Base-by-base conservation (phyloP, 1,140 invertebrate species). In the Mercenaria mercenaria region DNA sequence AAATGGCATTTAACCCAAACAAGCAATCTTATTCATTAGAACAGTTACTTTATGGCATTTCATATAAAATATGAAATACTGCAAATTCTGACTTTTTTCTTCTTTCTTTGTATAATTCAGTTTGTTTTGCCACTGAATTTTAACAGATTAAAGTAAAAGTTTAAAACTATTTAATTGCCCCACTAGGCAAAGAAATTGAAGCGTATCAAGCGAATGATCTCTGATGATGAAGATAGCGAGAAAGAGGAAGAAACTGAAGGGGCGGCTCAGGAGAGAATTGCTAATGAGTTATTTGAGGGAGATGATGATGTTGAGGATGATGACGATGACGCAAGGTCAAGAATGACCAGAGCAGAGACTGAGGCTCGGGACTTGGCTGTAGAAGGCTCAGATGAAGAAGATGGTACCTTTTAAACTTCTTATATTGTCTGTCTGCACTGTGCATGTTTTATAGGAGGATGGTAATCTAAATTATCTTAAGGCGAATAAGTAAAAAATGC, bases 121-220 rank as follows among this genome's bases (percentile, higher is more conserved):
- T n/a, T n/a, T n/a, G n/a, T n/a, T n/a, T n/a, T n/a, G n/a, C n/a
- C n/a, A n/a, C n/a, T n/a, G n/a, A n/a, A n/a, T n/a, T n/a, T n/a
- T n/a, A n/a, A n/a, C n/a, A n/a, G n/a, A n/a, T n/a, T n/a, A n/a
- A n/a, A n/a, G n/a, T n/a, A n/a, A n/a, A n/a, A n/a, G n/a, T n/a
- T n/a, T n/a, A n/a, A n/a, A n/a, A n/a, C n/a, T n/a, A n/a, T n/a
- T n/a, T n/a, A n/a, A n/a, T n/a, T n/a, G n/a, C n/a, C n/a, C n/a
- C n/a, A n/a, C n/a, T n/a, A 96, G 94, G 93, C 98, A 97, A 98
- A 99, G 97, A 97, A 98, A 90, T 98, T 99, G 90, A 99, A 98
- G 95, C 97, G 99, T 89, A 96, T 99, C 74, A 64, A 59, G 39
- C 96, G 97, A 90, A 97, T 94, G 79, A 90, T 95, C 86, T 94